Evolutionary conservation across 2,888 invertebrate genomes (phyloP), one percentile per base, ranked within the genome.

Genomic region (Thereva unica): DNA sequence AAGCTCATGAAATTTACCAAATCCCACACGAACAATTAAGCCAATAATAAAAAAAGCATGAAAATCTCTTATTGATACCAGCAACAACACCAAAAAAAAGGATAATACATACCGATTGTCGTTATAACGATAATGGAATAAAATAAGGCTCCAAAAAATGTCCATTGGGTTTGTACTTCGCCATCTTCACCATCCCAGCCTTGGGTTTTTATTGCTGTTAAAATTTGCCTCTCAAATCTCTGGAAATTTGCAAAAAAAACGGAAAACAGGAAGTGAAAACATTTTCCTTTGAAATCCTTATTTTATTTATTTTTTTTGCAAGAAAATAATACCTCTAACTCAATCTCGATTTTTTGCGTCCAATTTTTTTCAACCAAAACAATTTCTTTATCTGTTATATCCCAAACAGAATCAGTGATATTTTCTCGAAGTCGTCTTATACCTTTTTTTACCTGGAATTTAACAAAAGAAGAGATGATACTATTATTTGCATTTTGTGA

Each of bases 81-180:
- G 23, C 23, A 23, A 23, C 23, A 23, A 23, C 23, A 49, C 5
- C 12, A 49, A 53, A 35, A 23, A 5, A 42, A 53, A 41, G 54
- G 10, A 37, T 34, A 55, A 68, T 55, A 82, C 88, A 86, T 77
- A 95, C 95, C 96, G 72, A 96, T 96, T 42, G 96, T 96, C 64
- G 96, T 96, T 80, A 96, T 96, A 72, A 96, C 95, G 73, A 96
- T 94, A 77, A 97, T 95, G 73, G 95, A 95, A 83, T 95, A 96
- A 82, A 96, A 93, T 23, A 97, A 84, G 0, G 95, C 92, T 9
- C 95, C 95, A 34, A 89, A 89, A 80, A 90, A 90, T 53, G 92
- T 92, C 93, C 94, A 93, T 79, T 93, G 92, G 66, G 85, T 83
- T 76, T 83, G 83, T 2, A 82, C 80, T 55, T 82, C 78, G 74